Evolutionary conservation across 2,113 vertebrate species (phyloP), one percentile per base, ranked within the genome.

Genomic region (Neolamprologus kungweensis): DNA sequence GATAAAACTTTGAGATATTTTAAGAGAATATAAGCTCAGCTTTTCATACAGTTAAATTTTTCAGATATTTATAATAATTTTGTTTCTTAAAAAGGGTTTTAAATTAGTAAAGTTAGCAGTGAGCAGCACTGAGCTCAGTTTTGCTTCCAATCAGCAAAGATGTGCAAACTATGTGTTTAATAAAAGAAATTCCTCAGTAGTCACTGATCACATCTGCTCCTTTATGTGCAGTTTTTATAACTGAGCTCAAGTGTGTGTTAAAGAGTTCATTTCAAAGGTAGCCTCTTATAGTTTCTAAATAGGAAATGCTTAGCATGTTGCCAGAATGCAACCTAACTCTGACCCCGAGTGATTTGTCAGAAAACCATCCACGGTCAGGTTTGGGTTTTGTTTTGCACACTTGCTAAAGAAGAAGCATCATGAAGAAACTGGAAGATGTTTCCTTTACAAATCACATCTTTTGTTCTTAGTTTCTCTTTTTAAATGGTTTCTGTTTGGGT

Each of bases 271-370:
- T 75, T 75, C 14, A 47, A 28, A 47, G 13, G 40, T 5, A 11
- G 42, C 5, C 21, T 19, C 4, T 28, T 19, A 17, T 17, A 2
- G 23, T 75, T 3, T 47, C 68, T 73, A 16, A 73, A 73, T 10
- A 16, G 21, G 4, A 26, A 73, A 40, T 45, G 35, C 12, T 71
- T 14, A 28, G 40, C 68, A 28, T 75, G 71, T 19, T 1, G 71
- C 23, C 16, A 75, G 26, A 75, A 47, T 28, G 71, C 14, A 75
- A 4, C 13, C 40, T 11, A 7, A 75, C 68, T 23, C 12, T 26
- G 23, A 23, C 0, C 13, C 7, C 0, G 68, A 17, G 40, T 45
- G 4, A 26, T 45, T 26, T 26, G 3, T 14, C 40, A 26, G 37
- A 45, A 26, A 73, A 73, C 5, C 13, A 4, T 45, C 13, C 13